Evolutionary conservation across 2,797 vertebrate genomes (phyloP).

Genomic region (Acanthopagrus latus): DNA sequence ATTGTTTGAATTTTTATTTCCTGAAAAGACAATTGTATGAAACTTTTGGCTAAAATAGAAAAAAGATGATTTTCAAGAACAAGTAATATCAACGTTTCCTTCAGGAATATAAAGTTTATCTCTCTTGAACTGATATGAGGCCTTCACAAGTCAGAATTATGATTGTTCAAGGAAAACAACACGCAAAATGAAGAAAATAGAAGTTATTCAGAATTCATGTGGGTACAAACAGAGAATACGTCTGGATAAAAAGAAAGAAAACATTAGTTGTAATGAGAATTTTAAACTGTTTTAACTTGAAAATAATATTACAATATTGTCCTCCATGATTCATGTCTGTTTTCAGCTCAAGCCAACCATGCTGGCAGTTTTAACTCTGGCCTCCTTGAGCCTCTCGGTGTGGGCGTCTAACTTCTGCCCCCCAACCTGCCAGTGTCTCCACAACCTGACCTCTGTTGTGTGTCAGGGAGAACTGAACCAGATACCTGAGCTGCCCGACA

Average conservation of each 20-base stretch:
- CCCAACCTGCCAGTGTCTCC: constrained; percentile 60
- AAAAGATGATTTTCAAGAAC: not conserved
- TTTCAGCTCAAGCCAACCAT: constrained; percentile 37
- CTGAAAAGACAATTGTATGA: not conserved
- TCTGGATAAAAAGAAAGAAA: not conserved
- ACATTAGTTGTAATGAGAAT: not conserved
- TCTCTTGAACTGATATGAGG: not conserved
- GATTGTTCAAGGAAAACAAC: not conserved
- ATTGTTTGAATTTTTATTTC: not conserved
- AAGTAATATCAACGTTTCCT: not conserved
- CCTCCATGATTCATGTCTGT: not conserved
- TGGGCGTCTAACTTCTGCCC: constrained; percentile 63
- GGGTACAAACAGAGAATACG: not conserved
- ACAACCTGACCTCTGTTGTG: constrained; percentile 39
- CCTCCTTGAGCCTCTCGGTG: constrained; percentile 34
- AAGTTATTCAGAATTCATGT: constrained; percentile 1
- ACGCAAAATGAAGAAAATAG: not conserved
- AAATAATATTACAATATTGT: not conserved
- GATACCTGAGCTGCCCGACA: constrained; percentile 67
- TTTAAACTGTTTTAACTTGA: not conserved
- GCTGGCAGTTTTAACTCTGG: constrained; percentile 46
- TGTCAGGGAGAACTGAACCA: constrained; percentile 62
- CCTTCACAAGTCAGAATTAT: not conserved
- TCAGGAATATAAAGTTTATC: not conserved
- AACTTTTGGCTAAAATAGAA: not conserved